Evolutionary conservation across 2,797 vertebrate species (phyloP).

Genomic region (Sardinella longiceps): DNA sequence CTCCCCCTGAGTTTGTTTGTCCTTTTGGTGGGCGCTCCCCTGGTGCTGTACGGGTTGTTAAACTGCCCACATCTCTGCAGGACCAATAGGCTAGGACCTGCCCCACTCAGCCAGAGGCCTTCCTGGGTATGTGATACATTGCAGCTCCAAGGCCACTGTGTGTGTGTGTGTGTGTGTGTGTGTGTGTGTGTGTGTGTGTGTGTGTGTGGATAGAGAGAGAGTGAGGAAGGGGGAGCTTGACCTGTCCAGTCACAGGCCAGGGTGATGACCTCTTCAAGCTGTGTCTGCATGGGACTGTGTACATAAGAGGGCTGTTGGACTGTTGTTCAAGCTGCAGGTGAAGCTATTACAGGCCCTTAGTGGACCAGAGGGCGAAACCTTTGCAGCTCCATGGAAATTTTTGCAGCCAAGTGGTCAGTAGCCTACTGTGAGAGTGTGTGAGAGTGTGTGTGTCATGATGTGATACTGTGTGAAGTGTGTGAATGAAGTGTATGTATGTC

Average conservation of each 20-base stretch:
- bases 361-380: background rate
- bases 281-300: constrained; percentile 48
- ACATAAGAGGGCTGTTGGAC: constrained; percentile 41
- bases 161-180: background rate
- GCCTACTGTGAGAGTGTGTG: background rate
- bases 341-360: background rate
- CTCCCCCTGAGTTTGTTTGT: constrained; percentile 52
- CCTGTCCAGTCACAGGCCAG: constrained; percentile 21
- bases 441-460: no score
- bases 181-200: constrained; percentile 2
- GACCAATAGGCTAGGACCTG: constrained; percentile 40
- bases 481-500: background rate
- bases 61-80: constrained; percentile 47
- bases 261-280: constrained; percentile 42
- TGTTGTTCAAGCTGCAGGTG: constrained; percentile 9
- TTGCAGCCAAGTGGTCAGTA: background rate
- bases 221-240: constrained; percentile 15
- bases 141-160: constrained; percentile 41
- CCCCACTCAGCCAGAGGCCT: constrained; percentile 35
- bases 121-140: constrained; percentile 49
- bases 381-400: background rate
- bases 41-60: constrained; percentile 48
- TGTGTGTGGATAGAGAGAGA: background rate
- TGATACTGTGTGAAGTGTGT: background rate
- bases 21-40: constrained; percentile 45